A percentile compares a stretch with the other conserved stretches of the same genome.
phyloP scores from a whole-genome alignment of 2,888 invertebrate genomes.

The Agriotes lineatus region DNA sequence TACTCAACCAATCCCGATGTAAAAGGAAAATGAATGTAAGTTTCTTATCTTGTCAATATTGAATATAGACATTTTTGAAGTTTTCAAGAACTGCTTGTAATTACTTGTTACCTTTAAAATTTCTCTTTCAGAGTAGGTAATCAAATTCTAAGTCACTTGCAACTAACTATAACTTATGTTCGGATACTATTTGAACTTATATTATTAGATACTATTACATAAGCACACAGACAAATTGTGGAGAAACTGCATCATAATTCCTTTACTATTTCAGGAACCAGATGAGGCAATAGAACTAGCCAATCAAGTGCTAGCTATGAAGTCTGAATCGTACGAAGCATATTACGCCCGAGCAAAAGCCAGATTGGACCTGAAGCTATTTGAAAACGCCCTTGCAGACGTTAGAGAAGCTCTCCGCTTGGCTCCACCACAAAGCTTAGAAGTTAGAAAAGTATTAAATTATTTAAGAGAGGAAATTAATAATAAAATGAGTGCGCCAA shows the following conservation, averaged over 20 bases:
- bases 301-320: constrained; percentile 85
- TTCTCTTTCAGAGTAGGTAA: no score
- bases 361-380: constrained; percentile 79
- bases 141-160: no score
- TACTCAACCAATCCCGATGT: constrained; percentile 92
- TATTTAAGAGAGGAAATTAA: constrained; percentile 81
- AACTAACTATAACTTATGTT: no score
- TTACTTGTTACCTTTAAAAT: no score
- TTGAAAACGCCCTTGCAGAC: constrained; percentile 83
- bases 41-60: no score
- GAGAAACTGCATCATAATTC: no score
- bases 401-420: constrained; percentile 83
- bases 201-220: no score
- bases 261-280: constrained; percentile 74
- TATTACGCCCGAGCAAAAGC: constrained; percentile 93
- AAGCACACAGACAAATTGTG: no score
- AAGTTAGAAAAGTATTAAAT: constrained; percentile 80
- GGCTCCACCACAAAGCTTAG: constrained; percentile 79
- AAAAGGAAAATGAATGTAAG: constrained; percentile 95
- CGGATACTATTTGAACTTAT: no score
- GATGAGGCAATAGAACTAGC: constrained; percentile 90
- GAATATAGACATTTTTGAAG: no score
- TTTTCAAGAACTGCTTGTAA: no score
- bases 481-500: constrained; percentile 64
- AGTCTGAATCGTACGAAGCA: constrained; percentile 92